Percentiles rank a stretch among this genome's conserved stretches.
Conservation (phyloP, 2,888 invertebrate species). For the Hemicrepidius hirtus region DNA sequence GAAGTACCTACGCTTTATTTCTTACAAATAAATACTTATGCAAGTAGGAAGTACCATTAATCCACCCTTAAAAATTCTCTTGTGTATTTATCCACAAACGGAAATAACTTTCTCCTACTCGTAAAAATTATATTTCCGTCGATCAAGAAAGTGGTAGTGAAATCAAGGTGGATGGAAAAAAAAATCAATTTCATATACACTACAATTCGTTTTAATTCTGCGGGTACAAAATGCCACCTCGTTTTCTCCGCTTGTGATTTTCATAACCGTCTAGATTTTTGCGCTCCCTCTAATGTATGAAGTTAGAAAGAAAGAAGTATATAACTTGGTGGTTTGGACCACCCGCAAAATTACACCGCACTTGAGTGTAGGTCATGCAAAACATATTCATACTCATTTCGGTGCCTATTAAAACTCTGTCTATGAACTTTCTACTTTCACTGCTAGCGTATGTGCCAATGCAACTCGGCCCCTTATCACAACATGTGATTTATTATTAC, state of each 20-base stretch:
- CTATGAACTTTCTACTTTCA: conserved; percentile 49
- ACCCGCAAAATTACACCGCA: too few relatives aligned
- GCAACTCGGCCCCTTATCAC: conserved; percentile 33
- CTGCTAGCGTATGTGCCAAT: conserved; percentile 35
- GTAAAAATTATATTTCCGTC: conserved; percentile 12
- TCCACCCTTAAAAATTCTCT: conserved; percentile 13
- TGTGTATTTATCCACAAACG: background rate
- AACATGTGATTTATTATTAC: conserved; percentile 34
- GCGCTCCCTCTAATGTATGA: too few relatives aligned
- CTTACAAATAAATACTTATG: conserved; percentile 1
- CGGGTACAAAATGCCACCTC: too few relatives aligned
- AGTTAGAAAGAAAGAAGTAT: too few relatives aligned
- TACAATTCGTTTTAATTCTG: too few relatives aligned
- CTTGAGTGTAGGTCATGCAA: conserved; percentile 45
- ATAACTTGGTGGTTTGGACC: too few relatives aligned
- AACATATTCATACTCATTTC: conserved; percentile 17
- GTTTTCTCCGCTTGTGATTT: too few relatives aligned
- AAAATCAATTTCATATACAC: conserved; percentile 43
- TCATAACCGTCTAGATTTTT: too few relatives aligned
- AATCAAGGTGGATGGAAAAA: conserved; percentile 37
- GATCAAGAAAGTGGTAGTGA: conserved; percentile 44
- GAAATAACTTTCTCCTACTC: conserved; percentile 22
- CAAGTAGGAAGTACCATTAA: background rate
- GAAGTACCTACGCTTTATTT: background rate
- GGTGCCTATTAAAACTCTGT: conserved; percentile 17